Conservation (phyloP, 2,797 vertebrate genomes). For the Paguma larvata region DNA sequence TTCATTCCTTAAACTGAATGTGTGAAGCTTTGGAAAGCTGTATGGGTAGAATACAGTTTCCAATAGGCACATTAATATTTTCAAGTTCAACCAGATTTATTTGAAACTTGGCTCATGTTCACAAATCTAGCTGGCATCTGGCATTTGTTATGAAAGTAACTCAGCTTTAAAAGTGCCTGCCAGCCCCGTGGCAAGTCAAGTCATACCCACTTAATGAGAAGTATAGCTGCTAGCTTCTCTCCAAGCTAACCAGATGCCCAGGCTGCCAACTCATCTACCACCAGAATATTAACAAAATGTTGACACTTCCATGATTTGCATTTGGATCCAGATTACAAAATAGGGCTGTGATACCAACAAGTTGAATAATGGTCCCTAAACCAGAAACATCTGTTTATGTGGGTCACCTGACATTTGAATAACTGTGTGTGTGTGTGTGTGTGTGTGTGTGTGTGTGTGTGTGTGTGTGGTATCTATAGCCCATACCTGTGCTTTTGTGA, state of each 20-base stretch:
- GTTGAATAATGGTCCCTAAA: background rate
- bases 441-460: background rate
- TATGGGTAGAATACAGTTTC: slow-evolving; percentile 63
- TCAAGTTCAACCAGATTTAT: slow-evolving; percentile 61
- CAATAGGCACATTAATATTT: slow-evolving; percentile 66
- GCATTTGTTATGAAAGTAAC: slow-evolving; percentile 61
- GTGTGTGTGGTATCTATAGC: background rate
- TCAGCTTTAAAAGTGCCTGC: slow-evolving; percentile 70
- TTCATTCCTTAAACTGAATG: slow-evolving; percentile 8
- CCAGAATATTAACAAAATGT: slow-evolving; percentile 62
- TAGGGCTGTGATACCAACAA: background rate
- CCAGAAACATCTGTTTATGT: slow-evolving; percentile 50
- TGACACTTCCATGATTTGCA: background rate
- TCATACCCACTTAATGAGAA: slow-evolving; percentile 58
- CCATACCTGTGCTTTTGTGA: background rate
- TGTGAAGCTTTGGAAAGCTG: slow-evolving; percentile 53
- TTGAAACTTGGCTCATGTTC: slow-evolving; percentile 18
- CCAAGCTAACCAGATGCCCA: slow-evolving; percentile 61
- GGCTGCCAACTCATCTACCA: slow-evolving; percentile 45
- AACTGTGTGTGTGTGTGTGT: background rate
- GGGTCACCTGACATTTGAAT: background rate
- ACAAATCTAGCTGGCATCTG: slow-evolving; percentile 72
- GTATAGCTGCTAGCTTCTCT: slow-evolving; percentile 50
- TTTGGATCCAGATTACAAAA: slow-evolving; percentile 33
- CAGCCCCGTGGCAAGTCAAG: slow-evolving; percentile 3